Percentiles rank a stretch among this genome's conserved stretches.
phyloP scores from a whole-genome alignment of 2,888 invertebrate species.

The Spilarctia lutea region DNA sequence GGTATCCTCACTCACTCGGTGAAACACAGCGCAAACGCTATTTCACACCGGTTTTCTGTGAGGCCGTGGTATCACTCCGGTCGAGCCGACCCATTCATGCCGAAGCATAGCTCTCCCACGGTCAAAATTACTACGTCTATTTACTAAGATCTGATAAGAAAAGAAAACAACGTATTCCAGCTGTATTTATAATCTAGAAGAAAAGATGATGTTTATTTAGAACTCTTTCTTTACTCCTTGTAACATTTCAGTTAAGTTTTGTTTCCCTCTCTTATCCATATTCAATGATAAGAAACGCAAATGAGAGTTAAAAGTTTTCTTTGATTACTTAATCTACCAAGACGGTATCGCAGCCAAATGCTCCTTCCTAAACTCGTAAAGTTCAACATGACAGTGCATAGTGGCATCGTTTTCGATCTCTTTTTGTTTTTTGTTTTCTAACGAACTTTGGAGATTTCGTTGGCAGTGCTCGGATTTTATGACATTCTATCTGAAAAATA shows the following conservation, averaged over 20 bases:
- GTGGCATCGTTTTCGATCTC: not conserved
- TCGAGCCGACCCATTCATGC: too few relatives aligned
- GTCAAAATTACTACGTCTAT: not conserved
- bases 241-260: not conserved
- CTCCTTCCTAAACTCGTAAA: slow-evolving; percentile 37
- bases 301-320: slow-evolving; percentile 6
- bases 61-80: too few relatives aligned
- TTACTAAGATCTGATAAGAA: not conserved
- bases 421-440: slow-evolving; percentile 56
- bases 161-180: too few relatives aligned
- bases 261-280: slow-evolving; percentile 13
- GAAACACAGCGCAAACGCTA: too few relatives aligned
- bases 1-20: too few relatives aligned
- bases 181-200: not conserved
- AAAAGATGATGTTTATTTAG: not conserved
- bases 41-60: too few relatives aligned
- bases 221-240: not conserved
- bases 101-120: too few relatives aligned
- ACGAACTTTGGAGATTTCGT: slow-evolving; percentile 58
- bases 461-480: slow-evolving; percentile 46
- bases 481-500: slow-evolving; percentile 3
- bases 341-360: slow-evolving; percentile 4
- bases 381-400: slow-evolving; percentile 8
- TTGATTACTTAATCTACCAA: slow-evolving; percentile 5
- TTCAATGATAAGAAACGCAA: slow-evolving; percentile 18